Evolutionary conservation across 37 sponge, comb jelly and placozoan genomes (phyloP).

Genomic region (Petrosia ficiformis): DNA sequence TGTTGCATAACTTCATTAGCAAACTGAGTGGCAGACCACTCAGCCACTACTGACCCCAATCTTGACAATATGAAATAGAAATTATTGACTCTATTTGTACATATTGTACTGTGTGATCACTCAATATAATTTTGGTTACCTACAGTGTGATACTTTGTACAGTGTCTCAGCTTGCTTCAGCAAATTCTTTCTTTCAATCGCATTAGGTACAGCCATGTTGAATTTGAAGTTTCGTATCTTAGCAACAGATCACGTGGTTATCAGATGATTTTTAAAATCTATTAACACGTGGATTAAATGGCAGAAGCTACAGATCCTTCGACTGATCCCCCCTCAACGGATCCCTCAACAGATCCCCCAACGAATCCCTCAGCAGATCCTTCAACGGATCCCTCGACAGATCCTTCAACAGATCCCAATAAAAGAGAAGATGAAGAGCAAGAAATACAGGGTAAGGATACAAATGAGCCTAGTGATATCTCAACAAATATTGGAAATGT

Average conservation of each 20-base stretch:
- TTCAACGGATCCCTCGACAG: not conserved
- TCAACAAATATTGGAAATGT: constrained; percentile 2
- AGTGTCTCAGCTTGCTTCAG: constrained; percentile 69
- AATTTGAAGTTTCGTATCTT: not conserved
- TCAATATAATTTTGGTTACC: not conserved
- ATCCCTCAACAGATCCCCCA: not conserved
- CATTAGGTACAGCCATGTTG: constrained; percentile 58
- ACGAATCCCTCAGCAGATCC: not conserved
- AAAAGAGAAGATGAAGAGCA: constrained; percentile 7
- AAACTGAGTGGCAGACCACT: too few species aligned
- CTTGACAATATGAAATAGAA: too few species aligned
- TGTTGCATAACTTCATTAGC: too few species aligned
- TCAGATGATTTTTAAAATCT: not conserved
- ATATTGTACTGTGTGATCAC: too few species aligned
- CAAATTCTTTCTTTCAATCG: constrained; percentile 76
- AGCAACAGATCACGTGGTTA: not conserved
- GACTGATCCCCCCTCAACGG: constrained; percentile 4
- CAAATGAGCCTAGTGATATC: not conserved
- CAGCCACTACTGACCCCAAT: too few species aligned
- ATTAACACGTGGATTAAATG: not conserved
- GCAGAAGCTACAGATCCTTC: constrained; percentile 15
- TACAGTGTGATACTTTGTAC: constrained; percentile 32
- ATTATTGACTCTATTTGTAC: too few species aligned
- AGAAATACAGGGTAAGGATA: not conserved
- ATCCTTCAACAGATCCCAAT: not conserved